Evolutionary conservation across 2,113 vertebrate genomes (phyloP).

Genomic region (Brevimyrus niger): DNA sequence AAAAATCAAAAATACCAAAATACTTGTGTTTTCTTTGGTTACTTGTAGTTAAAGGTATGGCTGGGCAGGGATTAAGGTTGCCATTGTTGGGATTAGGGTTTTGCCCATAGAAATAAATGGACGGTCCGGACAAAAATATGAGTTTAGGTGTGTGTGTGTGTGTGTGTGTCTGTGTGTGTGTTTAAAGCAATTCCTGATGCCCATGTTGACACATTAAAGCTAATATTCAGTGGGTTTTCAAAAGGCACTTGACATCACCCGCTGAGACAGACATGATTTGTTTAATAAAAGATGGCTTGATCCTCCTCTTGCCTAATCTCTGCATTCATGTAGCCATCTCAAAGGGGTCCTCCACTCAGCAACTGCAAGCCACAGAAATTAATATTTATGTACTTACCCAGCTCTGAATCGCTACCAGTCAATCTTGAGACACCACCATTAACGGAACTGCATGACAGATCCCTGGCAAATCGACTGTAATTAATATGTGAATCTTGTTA

Average conservation of each 20-base stretch:
- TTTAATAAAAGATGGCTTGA: not conserved
- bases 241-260: not conserved
- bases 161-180: no score
- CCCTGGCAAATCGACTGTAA: not conserved
- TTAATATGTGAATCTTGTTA: not conserved
- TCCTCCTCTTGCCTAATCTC: not conserved
- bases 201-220: not conserved
- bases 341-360: not conserved
- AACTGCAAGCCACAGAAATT: not conserved
- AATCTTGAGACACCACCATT: not conserved
- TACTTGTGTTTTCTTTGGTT: no score
- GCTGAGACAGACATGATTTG: not conserved
- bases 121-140: no score
- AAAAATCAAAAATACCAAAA: no score
- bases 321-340: slow-evolving; percentile 2
- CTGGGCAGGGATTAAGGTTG: no score
- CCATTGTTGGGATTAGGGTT: no score
- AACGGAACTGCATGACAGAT: not conserved
- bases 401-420: not conserved
- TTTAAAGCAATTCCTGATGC: no score
- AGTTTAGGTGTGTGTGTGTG: not conserved
- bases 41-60: no score
- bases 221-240: not conserved
- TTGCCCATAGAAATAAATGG: no score
- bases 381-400: slow-evolving; percentile 13